Base-by-base conservation (phyloP, 2,888 invertebrate genomes). In the Anaspis maculata region DNA sequence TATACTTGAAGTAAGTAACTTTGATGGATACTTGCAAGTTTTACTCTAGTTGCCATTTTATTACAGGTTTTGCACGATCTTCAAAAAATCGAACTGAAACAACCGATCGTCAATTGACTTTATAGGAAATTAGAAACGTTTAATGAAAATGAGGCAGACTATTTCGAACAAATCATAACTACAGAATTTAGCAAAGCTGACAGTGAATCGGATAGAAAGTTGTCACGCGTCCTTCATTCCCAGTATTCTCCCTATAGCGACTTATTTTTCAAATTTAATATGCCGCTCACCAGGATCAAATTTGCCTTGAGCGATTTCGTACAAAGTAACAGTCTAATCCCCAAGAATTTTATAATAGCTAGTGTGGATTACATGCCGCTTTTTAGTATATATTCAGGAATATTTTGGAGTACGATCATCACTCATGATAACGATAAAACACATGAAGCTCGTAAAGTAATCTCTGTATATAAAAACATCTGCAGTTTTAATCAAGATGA, bases 1-100 rank as follows among this genome's bases (percentile, higher is more conserved):
- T 39, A 71, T 92, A 45, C 69, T 97, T 47, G 97, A 98, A 73
- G 91, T 86, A 65, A 44, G 37, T 41, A 11, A 15, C 9, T 27
- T 14, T 26, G 13, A 24, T 32, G 3, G 3, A 26, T 28, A 11
- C n/a, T n/a, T n/a, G n/a, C n/a, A n/a, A n/a, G n/a, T n/a, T n/a
- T 6, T 33, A 12, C 11, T 7, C 7, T 14, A 27, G 21, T 14
- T 15, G n/a, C 12, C 25, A 7, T 25, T 35, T 37, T 40, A 26
- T 51, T 51, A 11, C 45, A 72, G 72, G 72, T 72, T 31, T 66
- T 77, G 30, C 64, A 74, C 54, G 80, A 76, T 43, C 63, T 79
- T 40, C 66, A 70, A 41, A 68, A 57, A 47, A 57, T 72, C 25
- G 68, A 70, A 45, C 56, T 61, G 24, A 57, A 59, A 34, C 56